phyloP scores from a whole-genome alignment of 1,140 invertebrate species.

The Lasaia peninsularis region DNA sequence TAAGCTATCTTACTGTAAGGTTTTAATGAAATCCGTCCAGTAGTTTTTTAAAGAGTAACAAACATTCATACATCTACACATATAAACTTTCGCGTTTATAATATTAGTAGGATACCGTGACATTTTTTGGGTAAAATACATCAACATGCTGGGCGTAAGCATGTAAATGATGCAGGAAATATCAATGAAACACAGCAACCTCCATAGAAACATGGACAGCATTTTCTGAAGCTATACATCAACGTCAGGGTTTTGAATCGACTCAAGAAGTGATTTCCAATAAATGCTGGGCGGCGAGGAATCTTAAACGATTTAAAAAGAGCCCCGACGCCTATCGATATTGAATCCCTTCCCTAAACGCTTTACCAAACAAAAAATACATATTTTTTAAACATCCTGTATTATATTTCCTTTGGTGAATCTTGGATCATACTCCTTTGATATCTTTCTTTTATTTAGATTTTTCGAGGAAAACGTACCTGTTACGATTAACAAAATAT shows the following conservation, averaged over 20 bases:
- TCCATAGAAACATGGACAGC: constrained; percentile 15
- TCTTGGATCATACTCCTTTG: no score
- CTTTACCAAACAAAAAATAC: neutral
- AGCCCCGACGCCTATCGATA: constrained; percentile 10
- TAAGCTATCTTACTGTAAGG: no score
- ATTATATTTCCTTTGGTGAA: neutral
- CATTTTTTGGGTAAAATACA: neutral
- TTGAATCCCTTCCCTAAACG: constrained; percentile 10
- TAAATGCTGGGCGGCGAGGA: constrained; percentile 37
- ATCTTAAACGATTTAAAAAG: constrained; percentile 45
- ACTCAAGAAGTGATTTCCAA: constrained; percentile 49
- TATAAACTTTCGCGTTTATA: no score
- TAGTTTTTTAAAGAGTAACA: no score
- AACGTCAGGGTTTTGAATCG: constrained; percentile 39
- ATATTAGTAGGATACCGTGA: no score
- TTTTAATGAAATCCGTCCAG: no score
- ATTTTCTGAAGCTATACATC: constrained; percentile 37
- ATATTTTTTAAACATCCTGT: neutral
- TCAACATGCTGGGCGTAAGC: neutral
- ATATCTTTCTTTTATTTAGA: no score
- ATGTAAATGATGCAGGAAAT: neutral
- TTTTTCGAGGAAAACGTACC: no score
- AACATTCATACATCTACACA: no score
- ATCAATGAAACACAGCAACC: constrained; percentile 11
- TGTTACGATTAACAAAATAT: no score